These are phyloP conservation scores for Cryptus viduatorius DNA, from an alignment of 2,888 invertebrate genomes.

Conservation along the genomic window DNA sequence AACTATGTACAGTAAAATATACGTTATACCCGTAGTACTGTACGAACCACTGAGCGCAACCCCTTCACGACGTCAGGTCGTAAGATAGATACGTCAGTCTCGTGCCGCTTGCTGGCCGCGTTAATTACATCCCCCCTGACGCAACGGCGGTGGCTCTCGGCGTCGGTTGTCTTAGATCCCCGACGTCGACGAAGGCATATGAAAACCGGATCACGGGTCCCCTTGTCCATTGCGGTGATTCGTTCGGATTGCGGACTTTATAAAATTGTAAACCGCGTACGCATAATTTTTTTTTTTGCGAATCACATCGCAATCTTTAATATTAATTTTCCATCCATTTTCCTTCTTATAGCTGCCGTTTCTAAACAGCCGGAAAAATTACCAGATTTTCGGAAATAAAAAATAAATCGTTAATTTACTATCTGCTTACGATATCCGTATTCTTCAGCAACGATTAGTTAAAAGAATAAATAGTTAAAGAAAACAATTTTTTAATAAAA, in stretches of 20 bases:
- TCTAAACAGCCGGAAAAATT: no score
- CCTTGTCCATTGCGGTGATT: neutral
- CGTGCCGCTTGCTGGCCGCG: conserved; percentile 79
- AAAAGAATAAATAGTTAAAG: no score
- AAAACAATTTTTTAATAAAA: no score
- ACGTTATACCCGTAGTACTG: conserved; percentile 29
- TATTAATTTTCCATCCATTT: neutral
- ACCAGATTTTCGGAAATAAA: no score
- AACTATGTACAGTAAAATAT: conserved; percentile 47
- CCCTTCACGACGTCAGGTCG: conserved; percentile 73
- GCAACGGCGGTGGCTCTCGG: conserved; percentile 45
- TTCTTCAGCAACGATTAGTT: no score
- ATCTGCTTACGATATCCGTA: no score
- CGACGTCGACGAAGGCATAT: conserved; percentile 65
- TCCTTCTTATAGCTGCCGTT: neutral
- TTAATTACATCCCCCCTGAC: conserved; percentile 80
- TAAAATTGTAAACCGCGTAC: conserved; percentile 38
- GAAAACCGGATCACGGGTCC: conserved; percentile 10
- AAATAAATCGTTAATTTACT: no score
- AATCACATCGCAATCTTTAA: neutral
- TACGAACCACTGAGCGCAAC: conserved; percentile 65
- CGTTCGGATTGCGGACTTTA: conserved; percentile 17
- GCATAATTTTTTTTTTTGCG: neutral
- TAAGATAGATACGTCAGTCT: conserved; percentile 83
- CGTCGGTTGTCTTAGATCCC: conserved; percentile 68